Evolutionary conservation across 2,888 invertebrate genomes (phyloP).

Genomic region (Leptothorax acervorum): DNA sequence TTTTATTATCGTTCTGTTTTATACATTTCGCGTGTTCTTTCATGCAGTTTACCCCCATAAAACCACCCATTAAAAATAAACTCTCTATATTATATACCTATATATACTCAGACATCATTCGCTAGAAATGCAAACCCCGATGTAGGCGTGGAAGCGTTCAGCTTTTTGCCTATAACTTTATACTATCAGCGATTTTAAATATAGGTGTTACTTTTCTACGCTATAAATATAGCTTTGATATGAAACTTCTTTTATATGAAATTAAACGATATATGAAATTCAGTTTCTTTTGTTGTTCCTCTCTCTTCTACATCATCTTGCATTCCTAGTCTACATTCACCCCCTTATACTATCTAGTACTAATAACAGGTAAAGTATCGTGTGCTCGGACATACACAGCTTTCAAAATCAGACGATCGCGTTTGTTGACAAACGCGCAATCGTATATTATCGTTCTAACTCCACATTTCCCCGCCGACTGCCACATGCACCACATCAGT

Average conservation of each 20-base stretch:
- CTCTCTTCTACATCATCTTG: neutral
- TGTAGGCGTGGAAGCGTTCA: neutral
- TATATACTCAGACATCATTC: neutral
- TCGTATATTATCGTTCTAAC: constrained; percentile 4
- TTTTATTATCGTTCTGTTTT: constrained; percentile 34
- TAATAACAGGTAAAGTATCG: constrained; percentile 24
- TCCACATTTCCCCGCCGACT: constrained; percentile 37
- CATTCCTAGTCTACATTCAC: constrained; percentile 11
- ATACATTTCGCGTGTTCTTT: constrained; percentile 25
- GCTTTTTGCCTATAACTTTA: neutral
- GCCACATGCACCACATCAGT: constrained; percentile 50
- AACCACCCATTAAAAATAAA: neutral
- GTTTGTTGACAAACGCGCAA: constrained; percentile 14
- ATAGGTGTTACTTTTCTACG: neutral
- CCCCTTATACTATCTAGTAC: neutral
- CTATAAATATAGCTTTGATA: neutral
- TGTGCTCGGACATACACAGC: constrained; percentile 13
- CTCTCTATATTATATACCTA: neutral
- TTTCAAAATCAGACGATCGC: constrained; percentile 24
- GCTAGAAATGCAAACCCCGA: neutral
- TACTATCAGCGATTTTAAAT: neutral
- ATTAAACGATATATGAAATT: neutral
- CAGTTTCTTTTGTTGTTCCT: neutral
- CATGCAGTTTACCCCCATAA: neutral
- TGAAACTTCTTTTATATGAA: neutral